These are phyloP conservation scores for Octodon degus DNA, from an alignment of 2,113 vertebrate species.

Conservation along the genomic window DNA sequence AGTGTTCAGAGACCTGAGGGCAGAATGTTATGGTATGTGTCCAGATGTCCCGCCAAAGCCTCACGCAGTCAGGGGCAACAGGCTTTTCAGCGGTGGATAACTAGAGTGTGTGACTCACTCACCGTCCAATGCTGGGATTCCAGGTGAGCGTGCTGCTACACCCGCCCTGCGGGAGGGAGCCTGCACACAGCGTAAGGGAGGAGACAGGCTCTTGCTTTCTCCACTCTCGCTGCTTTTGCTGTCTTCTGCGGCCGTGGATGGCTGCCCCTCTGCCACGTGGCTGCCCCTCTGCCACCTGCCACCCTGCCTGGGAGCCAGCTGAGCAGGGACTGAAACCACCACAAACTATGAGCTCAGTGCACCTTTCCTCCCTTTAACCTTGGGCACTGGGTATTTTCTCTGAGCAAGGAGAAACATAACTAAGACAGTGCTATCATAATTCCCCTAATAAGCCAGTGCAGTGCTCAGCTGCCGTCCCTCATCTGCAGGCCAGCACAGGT, in stretches of 20 bases:
- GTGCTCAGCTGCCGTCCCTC: accelerated
- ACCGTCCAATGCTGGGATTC: background rate
- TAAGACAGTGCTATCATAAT: background rate
- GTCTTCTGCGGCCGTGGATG: background rate
- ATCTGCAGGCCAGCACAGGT: background rate
- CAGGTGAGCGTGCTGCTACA: background rate
- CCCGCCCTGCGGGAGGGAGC: background rate
- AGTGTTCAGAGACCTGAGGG: too few relatives aligned
- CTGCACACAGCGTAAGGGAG: background rate
- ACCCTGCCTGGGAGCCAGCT: background rate
- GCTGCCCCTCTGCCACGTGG: too few relatives aligned
- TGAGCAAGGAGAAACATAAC: background rate
- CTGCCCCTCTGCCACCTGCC: background rate
- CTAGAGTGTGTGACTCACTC: background rate
- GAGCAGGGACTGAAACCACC: background rate
- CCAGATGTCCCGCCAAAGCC: background rate
- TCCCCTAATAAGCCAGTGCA: background rate
- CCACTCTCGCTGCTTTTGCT: background rate
- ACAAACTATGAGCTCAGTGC: background rate
- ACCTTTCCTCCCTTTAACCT: background rate
- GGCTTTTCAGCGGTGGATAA: background rate
- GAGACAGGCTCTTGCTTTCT: background rate
- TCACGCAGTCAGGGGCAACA: background rate
- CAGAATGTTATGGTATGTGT: background rate
- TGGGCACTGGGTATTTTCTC: background rate